A percentile compares a stretch with the other conserved stretches of the same genome.
Conservation (phyloP, 2,113 vertebrate species). For the Noturus placidus region DNA sequence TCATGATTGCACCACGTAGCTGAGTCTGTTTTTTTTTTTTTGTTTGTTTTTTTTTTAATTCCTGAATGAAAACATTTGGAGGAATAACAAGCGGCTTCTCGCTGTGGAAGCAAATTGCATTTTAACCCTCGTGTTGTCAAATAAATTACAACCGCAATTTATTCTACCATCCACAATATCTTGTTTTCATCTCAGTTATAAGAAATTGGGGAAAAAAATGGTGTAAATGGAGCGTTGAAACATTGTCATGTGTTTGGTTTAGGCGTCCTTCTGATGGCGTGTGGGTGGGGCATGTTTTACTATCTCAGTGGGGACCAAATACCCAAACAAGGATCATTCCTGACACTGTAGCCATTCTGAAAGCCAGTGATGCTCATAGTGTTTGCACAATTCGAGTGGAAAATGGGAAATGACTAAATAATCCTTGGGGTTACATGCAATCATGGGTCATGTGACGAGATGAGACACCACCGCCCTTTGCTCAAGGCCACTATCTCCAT, state of each 20-base stretch:
- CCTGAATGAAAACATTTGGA: not conserved
- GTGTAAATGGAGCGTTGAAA: not conserved
- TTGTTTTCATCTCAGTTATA: not conserved
- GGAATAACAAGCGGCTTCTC: not conserved
- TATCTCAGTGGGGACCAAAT: not conserved
- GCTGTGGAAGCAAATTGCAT: conserved; percentile 11
- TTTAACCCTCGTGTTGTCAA: not conserved
- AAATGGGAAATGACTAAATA: conserved; percentile 10
- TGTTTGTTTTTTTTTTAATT: not conserved
- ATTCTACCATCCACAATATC: not conserved
- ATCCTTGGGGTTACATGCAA: conserved; percentile 14
- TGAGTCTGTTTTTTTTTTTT: not conserved
- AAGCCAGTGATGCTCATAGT: not conserved
- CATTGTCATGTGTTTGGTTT: not conserved
- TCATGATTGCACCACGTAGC: conserved; percentile 5
- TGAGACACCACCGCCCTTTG: not conserved
- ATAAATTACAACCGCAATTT: not conserved
- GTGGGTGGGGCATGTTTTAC: not conserved
- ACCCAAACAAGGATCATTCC: not conserved
- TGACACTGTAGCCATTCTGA: not conserved
- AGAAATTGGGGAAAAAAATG: not conserved
- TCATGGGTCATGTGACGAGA: not conserved
- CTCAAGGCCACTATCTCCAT: conserved; percentile 6
- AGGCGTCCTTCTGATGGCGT: not conserved
- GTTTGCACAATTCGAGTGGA: not conserved